A percentile compares a stretch with the other conserved stretches of the same genome.
Evolutionary conservation across 1,140 invertebrate genomes (phyloP).

Genomic region (Glossosoma conforme): DNA sequence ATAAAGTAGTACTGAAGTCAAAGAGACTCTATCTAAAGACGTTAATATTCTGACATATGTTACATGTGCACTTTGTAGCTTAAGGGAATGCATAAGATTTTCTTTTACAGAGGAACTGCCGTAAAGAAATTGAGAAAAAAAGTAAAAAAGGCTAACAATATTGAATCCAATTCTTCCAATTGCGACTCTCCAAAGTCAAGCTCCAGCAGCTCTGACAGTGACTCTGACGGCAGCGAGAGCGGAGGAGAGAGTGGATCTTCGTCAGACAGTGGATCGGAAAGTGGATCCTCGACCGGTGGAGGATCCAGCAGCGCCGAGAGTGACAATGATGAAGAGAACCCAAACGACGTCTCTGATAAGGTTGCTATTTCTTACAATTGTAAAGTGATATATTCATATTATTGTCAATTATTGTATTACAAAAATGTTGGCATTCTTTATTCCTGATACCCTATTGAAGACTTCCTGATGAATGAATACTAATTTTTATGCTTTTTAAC

Average conservation of each 20-base stretch:
- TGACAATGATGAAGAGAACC: constrained; percentile 40
- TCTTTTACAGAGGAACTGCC: constrained; percentile 7
- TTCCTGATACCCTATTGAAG: no score
- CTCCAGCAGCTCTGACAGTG: constrained; percentile 29
- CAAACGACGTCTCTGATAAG: constrained; percentile 40
- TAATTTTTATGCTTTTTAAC: no score
- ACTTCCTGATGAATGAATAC: no score
- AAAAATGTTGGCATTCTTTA: no score
- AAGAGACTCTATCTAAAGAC: no score
- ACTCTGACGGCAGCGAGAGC: constrained; percentile 24
- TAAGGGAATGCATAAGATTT: no score
- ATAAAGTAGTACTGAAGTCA: no score
- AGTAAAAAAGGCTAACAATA: constrained; percentile 20
- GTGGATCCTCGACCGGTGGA: constrained; percentile 35
- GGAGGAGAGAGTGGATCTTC: constrained; percentile 31
- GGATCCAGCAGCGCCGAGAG: constrained; percentile 42
- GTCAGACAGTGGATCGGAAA: constrained; percentile 42
- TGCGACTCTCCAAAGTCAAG: constrained; percentile 31
- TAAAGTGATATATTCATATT: no score
- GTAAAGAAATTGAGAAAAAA: constrained; percentile 5
- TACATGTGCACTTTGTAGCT: not conserved
- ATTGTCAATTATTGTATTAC: no score
- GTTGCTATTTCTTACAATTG: no score
- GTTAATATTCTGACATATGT: no score
- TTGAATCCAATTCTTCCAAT: constrained; percentile 34